Evolutionary conservation across 2,888 invertebrate genomes (phyloP).

Genomic region (Sinopyrophorus schimmeli): DNA sequence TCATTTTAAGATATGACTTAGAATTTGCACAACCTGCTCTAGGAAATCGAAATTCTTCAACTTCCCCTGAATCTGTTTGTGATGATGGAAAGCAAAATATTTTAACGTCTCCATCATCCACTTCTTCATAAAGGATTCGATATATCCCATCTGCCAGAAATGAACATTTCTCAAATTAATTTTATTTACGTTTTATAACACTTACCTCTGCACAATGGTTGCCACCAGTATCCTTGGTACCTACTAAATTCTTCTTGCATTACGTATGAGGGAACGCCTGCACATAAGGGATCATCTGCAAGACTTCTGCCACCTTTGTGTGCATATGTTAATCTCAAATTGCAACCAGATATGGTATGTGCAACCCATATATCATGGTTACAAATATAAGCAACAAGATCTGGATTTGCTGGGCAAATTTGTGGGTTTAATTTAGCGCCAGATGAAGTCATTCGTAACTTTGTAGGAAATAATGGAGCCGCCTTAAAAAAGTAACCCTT

Average conservation of each 20-base stretch:
- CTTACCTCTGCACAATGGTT: conserved; percentile 59
- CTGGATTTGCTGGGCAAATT: conserved; percentile 78
- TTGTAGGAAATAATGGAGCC: conserved; percentile 69
- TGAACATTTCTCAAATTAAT: not conserved
- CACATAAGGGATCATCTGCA: conserved; percentile 82
- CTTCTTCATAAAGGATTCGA: conserved; percentile 84
- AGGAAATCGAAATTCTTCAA: conserved; percentile 87
- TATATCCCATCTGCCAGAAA: conserved; percentile 66
- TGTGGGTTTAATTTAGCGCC: conserved; percentile 79
- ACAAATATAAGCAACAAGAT: conserved; percentile 87
- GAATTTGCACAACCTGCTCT: conserved; percentile 90
- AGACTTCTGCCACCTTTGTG: conserved; percentile 69
- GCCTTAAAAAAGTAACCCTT: conserved; percentile 51
- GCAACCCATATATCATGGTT: conserved; percentile 91
- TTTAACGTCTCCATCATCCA: conserved; percentile 89
- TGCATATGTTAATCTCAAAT: conserved; percentile 71
- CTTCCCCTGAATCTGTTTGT: conserved; percentile 75
- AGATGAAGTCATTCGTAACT: conserved; percentile 65
- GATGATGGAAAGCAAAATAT: conserved; percentile 87
- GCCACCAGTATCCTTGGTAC: conserved; percentile 99
- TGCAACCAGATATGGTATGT: conserved; percentile 67
- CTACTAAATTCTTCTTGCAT: conserved; percentile 98
- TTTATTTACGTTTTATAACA: too few relatives aligned
- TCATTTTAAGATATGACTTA: conserved; percentile 83
- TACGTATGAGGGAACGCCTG: conserved; percentile 97